Evolutionary conservation across 2,797 vertebrate genomes (phyloP).

Genomic region (Cottoperca gobio): DNA sequence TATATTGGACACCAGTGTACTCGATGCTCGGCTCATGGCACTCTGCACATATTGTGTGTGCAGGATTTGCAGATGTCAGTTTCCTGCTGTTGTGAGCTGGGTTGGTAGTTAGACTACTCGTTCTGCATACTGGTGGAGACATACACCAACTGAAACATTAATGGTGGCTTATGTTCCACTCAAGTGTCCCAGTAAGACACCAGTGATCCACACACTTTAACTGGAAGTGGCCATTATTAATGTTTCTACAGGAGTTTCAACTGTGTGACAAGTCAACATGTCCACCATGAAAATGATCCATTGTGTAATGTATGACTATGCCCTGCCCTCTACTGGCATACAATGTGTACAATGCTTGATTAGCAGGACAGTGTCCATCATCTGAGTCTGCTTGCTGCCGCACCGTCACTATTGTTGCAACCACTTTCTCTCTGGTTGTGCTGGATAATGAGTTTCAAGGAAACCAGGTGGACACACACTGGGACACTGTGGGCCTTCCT

Average conservation of each 20-base stretch:
- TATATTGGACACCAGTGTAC: not conserved
- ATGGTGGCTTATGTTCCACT: not conserved
- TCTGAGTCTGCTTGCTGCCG: too few species aligned
- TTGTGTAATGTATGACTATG: not conserved
- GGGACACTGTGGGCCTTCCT: not conserved
- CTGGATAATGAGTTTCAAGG: not conserved
- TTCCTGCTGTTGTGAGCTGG: not conserved
- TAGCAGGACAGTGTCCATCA: too few species aligned
- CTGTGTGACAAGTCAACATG: slow-evolving; percentile 4
- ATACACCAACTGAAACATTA: not conserved
- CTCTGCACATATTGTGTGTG: not conserved
- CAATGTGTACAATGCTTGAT: not conserved
- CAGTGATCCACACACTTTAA: not conserved
- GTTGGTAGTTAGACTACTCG: not conserved
- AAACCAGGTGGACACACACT: not conserved
- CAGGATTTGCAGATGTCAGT: not conserved
- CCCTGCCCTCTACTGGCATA: slow-evolving; percentile 21
- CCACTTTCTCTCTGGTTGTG: too few species aligned
- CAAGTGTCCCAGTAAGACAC: not conserved
- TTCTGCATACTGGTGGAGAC: not conserved
- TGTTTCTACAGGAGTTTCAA: not conserved
- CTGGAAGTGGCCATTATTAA: slow-evolving; percentile 7
- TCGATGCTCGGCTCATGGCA: not conserved
- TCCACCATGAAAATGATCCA: not conserved
- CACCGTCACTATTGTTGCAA: too few species aligned